These are phyloP conservation scores for Ferdinandea cuprea DNA, from an alignment of 2,888 invertebrate species.

Conservation along the genomic window DNA sequence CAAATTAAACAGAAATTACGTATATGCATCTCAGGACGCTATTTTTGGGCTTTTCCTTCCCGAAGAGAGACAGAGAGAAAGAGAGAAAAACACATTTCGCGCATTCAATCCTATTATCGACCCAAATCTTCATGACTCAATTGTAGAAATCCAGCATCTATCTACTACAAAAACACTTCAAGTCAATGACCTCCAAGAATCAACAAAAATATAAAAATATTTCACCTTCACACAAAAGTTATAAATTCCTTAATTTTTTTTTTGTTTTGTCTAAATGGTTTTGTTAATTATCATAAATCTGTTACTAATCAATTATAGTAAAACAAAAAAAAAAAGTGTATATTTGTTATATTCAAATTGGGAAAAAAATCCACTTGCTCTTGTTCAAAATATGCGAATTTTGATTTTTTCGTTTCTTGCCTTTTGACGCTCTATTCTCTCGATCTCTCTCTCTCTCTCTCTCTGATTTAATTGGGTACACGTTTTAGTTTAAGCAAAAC, in stretches of 20 bases:
- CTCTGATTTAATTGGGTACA: conserved; percentile 60
- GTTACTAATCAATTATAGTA: conserved; percentile 40
- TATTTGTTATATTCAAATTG: conserved; percentile 28
- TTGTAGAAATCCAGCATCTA: conserved; percentile 25
- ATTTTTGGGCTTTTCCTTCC: no score
- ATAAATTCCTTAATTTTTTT: no score
- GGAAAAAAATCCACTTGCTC: conserved; percentile 3
- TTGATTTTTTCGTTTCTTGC: conserved; percentile 19
- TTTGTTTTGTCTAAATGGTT: conserved; percentile 12
- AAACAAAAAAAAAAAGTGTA: background rate
- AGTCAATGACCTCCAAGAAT: conserved; percentile 41
- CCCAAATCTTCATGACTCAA: conserved; percentile 1
- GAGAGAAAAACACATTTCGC: no score
- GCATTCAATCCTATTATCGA: no score
- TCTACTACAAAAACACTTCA: conserved; percentile 3
- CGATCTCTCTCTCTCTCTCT: no score
- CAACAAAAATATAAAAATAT: background rate
- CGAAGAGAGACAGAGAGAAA: no score
- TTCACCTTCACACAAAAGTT: conserved; percentile 26
- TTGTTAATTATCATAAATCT: conserved; percentile 47
- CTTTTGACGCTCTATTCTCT: conserved; percentile 42
- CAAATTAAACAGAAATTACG: no score
- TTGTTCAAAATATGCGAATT: conserved; percentile 20
- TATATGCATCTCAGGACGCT: no score
- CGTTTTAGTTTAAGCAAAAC: conserved; percentile 47